Evolutionary conservation across 2,113 vertebrate species (phyloP).

Genomic region (Crotalus tigris): DNA sequence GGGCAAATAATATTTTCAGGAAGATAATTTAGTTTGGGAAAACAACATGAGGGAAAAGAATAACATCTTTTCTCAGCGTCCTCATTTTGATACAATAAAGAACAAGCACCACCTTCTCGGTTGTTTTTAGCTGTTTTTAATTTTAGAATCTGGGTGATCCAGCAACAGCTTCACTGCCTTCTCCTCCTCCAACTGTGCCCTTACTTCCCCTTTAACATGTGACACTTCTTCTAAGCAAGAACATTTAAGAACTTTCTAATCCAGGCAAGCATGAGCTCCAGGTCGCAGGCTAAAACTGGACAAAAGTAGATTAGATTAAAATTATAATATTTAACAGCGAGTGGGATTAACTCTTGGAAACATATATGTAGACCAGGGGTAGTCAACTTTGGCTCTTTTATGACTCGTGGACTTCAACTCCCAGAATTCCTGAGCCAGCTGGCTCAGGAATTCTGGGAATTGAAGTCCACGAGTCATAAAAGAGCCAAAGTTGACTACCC

Average conservation of each 20-base stretch:
- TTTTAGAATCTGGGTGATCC: neutral
- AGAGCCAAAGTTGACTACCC: no score
- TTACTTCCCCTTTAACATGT: neutral
- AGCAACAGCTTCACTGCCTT: neutral
- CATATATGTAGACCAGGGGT: neutral
- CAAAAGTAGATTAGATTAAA: conserved; percentile 10
- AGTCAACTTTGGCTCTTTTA: no score
- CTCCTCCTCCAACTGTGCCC: neutral
- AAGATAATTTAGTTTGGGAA: neutral
- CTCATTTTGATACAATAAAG: neutral
- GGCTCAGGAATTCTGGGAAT: no score
- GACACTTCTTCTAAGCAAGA: neutral
- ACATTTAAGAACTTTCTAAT: neutral
- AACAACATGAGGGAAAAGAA: neutral
- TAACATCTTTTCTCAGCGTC: neutral
- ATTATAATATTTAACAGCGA: neutral
- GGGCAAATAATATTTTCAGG: neutral
- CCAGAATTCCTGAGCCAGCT: no score
- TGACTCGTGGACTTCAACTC: no score
- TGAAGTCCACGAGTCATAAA: no score
- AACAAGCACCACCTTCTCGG: neutral
- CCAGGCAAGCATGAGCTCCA: neutral
- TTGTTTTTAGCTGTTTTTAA: neutral
- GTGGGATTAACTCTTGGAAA: neutral
- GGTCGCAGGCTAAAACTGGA: neutral